Evolutionary conservation across 2,113 vertebrate species (phyloP).

Genomic region (Megalops atlanticus): DNA sequence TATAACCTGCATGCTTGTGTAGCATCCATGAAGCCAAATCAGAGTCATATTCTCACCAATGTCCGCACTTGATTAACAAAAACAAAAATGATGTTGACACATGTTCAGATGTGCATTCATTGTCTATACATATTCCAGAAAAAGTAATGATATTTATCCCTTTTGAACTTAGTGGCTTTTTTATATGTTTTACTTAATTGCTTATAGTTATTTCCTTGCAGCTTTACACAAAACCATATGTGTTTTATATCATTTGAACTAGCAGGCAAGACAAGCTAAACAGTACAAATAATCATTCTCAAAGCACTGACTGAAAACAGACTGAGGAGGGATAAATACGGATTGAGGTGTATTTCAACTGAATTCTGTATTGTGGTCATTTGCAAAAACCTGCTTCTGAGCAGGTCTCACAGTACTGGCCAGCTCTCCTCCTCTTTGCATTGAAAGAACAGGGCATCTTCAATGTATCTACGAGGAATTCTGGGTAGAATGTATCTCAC

Average conservation of each 20-base stretch:
- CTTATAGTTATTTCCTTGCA: no score
- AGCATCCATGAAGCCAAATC: no score
- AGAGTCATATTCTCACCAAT: no score
- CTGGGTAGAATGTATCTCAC: constrained; percentile 54
- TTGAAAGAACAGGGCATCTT: constrained; percentile 49
- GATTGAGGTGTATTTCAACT: neutral
- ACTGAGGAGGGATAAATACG: neutral
- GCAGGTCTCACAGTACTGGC: neutral
- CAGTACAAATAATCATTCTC: neutral
- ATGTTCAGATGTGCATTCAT: no score
- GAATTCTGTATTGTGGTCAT: neutral
- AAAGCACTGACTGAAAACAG: neutral
- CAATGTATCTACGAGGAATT: constrained; percentile 59
- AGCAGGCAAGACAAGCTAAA: neutral
- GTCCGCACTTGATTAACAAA: no score
- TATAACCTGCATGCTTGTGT: no score
- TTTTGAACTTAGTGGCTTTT: no score
- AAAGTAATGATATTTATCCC: no score
- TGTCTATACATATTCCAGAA: no score
- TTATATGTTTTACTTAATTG: no score
- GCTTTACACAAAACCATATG: neutral
- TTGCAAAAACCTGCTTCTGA: neutral
- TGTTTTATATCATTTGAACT: neutral
- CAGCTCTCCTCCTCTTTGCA: no score
- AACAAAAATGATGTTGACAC: no score